These are phyloP conservation scores for Coracias cyanogaster DNA, from an alignment of 2,797 vertebrate genomes.

Conservation along the genomic window DNA sequence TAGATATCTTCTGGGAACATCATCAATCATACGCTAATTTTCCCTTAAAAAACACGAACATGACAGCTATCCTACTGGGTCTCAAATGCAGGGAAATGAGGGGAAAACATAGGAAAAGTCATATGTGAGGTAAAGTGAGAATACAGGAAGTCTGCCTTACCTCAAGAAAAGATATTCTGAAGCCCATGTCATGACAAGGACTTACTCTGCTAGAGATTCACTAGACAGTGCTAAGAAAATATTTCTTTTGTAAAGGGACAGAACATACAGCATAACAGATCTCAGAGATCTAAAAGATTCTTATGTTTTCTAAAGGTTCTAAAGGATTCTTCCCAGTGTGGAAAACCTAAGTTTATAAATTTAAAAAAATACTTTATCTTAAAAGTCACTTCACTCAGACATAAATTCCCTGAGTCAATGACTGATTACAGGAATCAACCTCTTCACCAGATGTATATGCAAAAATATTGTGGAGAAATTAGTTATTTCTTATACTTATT, in stretches of 20 bases:
- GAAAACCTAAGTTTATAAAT: neutral
- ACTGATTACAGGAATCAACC: neutral
- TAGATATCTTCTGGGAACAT: neutral
- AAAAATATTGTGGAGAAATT: conserved; percentile 9
- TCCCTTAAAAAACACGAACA: neutral
- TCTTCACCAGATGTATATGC: neutral
- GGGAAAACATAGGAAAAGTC: neutral
- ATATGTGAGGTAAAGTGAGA: neutral
- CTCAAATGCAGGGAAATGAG: neutral
- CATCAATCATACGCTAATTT: neutral
- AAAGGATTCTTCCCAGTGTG: neutral
- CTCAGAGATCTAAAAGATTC: neutral
- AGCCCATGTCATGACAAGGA: neutral
- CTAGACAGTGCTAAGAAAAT: neutral
- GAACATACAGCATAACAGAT: neutral
- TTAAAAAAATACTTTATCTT: neutral
- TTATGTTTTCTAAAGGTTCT: no score
- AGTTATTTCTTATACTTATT: conserved; percentile 57
- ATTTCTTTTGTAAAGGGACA: neutral
- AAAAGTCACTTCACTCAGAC: neutral
- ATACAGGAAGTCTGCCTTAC: neutral
- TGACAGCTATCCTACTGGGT: neutral
- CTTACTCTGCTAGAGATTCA: neutral
- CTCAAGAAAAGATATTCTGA: neutral
- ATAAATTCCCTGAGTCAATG: neutral